phyloP scores from a whole-genome alignment of 1,140 invertebrate genomes.

The Ceratosolen fusciceps region DNA sequence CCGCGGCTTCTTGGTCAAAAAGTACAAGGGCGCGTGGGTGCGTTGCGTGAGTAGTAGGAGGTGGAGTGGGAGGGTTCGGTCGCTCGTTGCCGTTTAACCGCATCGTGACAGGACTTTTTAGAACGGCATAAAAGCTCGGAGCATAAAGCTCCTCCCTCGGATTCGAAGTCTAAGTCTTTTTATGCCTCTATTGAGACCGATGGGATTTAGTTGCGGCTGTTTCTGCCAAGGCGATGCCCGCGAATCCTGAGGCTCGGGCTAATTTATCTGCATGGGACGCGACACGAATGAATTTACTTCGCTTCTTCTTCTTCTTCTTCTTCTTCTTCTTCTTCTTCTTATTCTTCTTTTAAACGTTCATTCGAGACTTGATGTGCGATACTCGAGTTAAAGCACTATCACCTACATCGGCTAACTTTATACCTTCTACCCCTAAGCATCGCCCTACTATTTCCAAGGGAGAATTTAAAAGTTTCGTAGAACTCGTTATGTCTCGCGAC shows the following conservation, averaged over 20 bases:
- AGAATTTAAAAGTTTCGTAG: no score
- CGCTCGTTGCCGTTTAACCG: not conserved
- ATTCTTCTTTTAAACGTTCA: not conserved
- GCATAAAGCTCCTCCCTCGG: slow-evolving; percentile 3
- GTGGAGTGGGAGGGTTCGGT: no score
- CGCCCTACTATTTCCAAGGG: no score
- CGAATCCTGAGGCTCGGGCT: not conserved
- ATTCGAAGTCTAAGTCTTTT: slow-evolving; percentile 23
- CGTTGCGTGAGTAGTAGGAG: no score
- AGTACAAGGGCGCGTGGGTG: not conserved
- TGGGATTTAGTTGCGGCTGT: slow-evolving; percentile 1
- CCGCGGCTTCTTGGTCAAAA: not conserved
- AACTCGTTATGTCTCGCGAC: no score
- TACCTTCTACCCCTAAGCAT: no score
- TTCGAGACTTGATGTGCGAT: no score
- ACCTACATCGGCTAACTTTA: no score
- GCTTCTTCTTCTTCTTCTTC: no score
- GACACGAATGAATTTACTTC: not conserved
- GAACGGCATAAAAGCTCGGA: slow-evolving; percentile 34
- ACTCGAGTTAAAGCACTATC: no score
- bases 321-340: no score
- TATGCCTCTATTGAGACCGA: not conserved
- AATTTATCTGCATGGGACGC: not conserved
- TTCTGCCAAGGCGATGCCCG: not conserved
- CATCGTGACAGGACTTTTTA: slow-evolving; percentile 14